Percentiles rank a stretch among this genome's conserved stretches.
Evolutionary conservation across 2,888 invertebrate species (phyloP).

Genomic region (Volucella inanis): DNA sequence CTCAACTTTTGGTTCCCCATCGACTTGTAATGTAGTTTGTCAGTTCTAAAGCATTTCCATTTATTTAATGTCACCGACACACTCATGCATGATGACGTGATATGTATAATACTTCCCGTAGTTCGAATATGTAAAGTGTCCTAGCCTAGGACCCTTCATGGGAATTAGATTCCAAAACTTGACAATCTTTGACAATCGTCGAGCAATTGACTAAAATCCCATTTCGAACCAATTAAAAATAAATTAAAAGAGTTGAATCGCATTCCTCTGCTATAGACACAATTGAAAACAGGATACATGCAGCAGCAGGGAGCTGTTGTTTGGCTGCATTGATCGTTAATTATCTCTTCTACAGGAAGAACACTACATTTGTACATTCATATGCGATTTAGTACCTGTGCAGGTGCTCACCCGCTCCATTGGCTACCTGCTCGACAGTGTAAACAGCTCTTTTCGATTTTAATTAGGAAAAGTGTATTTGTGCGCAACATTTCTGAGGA

Average conservation of each 20-base stretch:
- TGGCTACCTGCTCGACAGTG: conserved; percentile 25
- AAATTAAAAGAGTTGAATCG: conserved; percentile 62
- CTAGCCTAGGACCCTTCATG: conserved; percentile 2
- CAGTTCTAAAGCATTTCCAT: conserved; percentile 46
- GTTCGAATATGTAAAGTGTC: not conserved
- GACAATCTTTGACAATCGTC: conserved; percentile 15
- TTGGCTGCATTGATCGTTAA: conserved; percentile 46
- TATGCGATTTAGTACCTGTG: conserved; percentile 8
- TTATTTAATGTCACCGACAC: conserved; percentile 63
- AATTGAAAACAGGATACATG: conserved; percentile 20
- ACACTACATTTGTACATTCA: too few relatives aligned
- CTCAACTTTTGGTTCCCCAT: conserved; percentile 28
- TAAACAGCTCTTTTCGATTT: conserved; percentile 62
- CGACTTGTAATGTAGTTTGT: conserved; percentile 14
- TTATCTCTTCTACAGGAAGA: conserved; percentile 57
- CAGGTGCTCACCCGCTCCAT: conserved; percentile 32
- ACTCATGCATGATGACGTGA: conserved; percentile 50
- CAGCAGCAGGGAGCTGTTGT: conserved; percentile 33
- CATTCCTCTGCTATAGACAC: conserved; percentile 43
- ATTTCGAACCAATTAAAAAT: conserved; percentile 66
- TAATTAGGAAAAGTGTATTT: conserved; percentile 69
- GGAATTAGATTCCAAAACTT: conserved; percentile 27
- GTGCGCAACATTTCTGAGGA: conserved; percentile 58
- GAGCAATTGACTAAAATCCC: conserved; percentile 46
- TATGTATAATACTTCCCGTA: not conserved